Evolutionary conservation across 2,113 vertebrate species (phyloP).

Genomic region (Taurulus bubalis): DNA sequence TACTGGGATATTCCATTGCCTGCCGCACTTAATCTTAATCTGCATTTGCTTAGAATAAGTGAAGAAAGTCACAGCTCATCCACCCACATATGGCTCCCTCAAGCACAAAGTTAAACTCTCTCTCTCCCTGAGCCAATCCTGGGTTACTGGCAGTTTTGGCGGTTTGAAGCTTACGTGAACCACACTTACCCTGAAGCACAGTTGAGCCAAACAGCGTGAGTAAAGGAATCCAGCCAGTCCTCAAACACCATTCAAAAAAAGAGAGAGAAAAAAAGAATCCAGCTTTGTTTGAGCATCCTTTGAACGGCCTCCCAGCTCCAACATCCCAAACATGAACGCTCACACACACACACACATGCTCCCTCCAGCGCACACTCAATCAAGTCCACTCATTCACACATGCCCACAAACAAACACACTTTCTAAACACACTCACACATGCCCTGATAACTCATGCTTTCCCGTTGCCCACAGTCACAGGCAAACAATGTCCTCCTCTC

Average conservation of each 20-base stretch:
- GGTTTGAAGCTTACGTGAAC: slow-evolving; percentile 68
- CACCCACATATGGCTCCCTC: slow-evolving; percentile 47
- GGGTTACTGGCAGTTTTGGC: slow-evolving; percentile 73
- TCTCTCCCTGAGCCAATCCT: slow-evolving; percentile 49
- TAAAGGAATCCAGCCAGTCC: slow-evolving; percentile 79
- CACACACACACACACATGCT: slow-evolving; percentile 23
- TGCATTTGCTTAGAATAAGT: slow-evolving; percentile 8
- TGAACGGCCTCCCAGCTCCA: slow-evolving; percentile 72
- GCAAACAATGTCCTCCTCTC: slow-evolving; percentile 85
- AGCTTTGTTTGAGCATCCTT: slow-evolving; percentile 83
- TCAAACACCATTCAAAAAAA: slow-evolving; percentile 79
- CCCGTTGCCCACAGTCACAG: slow-evolving; percentile 85
- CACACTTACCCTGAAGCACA: slow-evolving; percentile 81
- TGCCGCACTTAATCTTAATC: background rate
- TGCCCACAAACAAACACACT: slow-evolving; percentile 76
- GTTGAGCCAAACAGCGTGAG: slow-evolving; percentile 71
- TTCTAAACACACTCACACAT: slow-evolving; percentile 79
- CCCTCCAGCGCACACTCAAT: slow-evolving; percentile 59
- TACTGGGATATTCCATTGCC: slow-evolving; percentile 9
- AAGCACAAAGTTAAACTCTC: slow-evolving; percentile 67
- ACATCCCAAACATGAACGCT: slow-evolving; percentile 68
- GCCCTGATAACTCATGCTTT: slow-evolving; percentile 84
- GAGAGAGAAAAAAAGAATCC: slow-evolving; percentile 67
- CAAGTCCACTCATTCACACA: slow-evolving; percentile 71
- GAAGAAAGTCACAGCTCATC: slow-evolving; percentile 29